Evolutionary conservation across 2,888 invertebrate species (phyloP).

Genomic region (Sylvicola cinctus): DNA sequence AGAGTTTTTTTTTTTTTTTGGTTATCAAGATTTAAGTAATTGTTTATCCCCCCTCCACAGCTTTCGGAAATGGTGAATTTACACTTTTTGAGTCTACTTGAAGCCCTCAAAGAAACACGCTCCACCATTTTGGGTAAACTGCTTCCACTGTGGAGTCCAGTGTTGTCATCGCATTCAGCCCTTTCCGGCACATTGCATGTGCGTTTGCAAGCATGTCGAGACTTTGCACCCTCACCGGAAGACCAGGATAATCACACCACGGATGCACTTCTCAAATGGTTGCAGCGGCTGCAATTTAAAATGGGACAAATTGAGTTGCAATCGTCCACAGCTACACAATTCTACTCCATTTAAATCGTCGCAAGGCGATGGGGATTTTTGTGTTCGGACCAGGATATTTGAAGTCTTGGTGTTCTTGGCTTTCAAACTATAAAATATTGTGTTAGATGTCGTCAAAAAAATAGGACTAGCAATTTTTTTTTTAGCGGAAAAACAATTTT

Average conservation of each 20-base stretch:
- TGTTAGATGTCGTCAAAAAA: too few relatives aligned
- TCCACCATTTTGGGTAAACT: constrained; percentile 81
- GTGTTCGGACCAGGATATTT: too few relatives aligned
- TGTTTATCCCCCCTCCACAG: constrained; percentile 30
- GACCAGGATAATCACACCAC: constrained; percentile 18
- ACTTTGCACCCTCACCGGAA: constrained; percentile 34
- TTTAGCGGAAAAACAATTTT: too few relatives aligned
- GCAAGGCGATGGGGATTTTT: too few relatives aligned
- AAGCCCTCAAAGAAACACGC: constrained; percentile 86
- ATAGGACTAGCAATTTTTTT: too few relatives aligned
- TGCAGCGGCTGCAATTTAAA: constrained; percentile 87
- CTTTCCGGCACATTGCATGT: constrained; percentile 75
- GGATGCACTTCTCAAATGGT: constrained; percentile 50
- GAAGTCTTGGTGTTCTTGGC: too few relatives aligned
- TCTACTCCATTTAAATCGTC: constrained; percentile 46
- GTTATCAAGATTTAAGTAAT: not conserved
- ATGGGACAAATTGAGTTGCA: constrained; percentile 95
- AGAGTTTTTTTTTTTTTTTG: constrained; percentile 4
- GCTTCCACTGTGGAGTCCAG: constrained; percentile 89
- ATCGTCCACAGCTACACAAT: constrained; percentile 78
- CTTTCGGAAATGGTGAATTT: constrained; percentile 94
- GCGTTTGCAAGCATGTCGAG: constrained; percentile 71
- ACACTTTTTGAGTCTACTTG: constrained; percentile 86
- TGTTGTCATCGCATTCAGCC: constrained; percentile 74
- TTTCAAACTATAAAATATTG: too few relatives aligned